Base-by-base conservation (phyloP, 2,888 invertebrate genomes). In the Drosophila acutilabella region DNA sequence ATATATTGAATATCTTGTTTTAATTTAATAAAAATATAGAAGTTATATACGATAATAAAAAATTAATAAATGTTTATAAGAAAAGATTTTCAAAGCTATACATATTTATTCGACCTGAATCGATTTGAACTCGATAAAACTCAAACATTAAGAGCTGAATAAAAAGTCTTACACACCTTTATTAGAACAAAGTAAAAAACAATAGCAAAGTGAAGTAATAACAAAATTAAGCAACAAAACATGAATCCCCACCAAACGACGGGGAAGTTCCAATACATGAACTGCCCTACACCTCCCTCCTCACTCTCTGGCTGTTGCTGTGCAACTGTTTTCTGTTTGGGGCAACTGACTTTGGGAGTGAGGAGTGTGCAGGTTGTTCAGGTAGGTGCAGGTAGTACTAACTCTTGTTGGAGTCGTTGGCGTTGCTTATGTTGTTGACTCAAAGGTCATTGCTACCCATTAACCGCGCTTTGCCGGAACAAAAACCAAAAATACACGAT, bases 401-500 rank as follows among this genome's bases (percentile, higher is more conserved):
- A 48, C 11, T 13, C 45, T 45, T 30, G 59, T 51, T 70, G 41
- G 18, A 48, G 61, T 58, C 53, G 65, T 64, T 38, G 65, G 69
- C 61, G 66, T 59, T 66, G 66, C 58, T 74, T 66, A 60, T 60
- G 64, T 69, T 80, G 83, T 84, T 84, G 84, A 85, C 83, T 80
- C 47, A 87, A 87, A 86, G 87, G 84, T 87, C 85, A 82, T 87
- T 86, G 85, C 85, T 87, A 78, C 82, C 62, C 86, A 86, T 82
- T 79, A 84, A 83, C 73, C 68, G 79, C 78, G 75, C 71, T 70
- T 82, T 76, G 77, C 71, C 74, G 72, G 74, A 81, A 80, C 77
- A 66, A 67, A 80, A 74, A 72, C 44, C 51, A 75, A 74, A 66
- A 57, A 40, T 36, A 45, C 33, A 38, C 47, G 42, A 42, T n/a